Percentiles rank a stretch among this genome's conserved stretches.
Conservation (phyloP, 64 coral and sea anemone species). For the Porites australiensis region DNA sequence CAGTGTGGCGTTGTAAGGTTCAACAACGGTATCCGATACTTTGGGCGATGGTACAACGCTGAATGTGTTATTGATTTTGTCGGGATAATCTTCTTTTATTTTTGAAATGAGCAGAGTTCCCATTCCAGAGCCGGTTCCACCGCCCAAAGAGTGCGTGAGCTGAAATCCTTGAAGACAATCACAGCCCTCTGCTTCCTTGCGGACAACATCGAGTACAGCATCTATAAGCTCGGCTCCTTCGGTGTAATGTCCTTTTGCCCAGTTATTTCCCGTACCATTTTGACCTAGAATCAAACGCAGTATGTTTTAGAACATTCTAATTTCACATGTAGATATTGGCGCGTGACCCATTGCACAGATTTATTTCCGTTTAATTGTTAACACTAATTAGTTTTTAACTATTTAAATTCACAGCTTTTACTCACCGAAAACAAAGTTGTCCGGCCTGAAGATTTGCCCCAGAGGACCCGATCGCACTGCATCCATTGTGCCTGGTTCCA, state of each 20-base stretch:
- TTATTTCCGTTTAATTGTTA: no score
- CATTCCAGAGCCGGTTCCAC: constrained; percentile 52
- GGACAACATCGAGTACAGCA: constrained; percentile 13
- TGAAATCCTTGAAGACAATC: constrained; percentile 43
- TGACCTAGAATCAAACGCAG: not conserved
- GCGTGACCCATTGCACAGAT: no score
- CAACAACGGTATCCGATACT: constrained; percentile 45
- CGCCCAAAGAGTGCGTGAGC: constrained; percentile 44
- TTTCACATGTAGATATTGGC: no score
- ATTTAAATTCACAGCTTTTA: no score
- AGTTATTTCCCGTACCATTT: constrained; percentile 42
- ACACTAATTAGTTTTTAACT: no score
- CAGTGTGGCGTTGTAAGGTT: constrained; percentile 51
- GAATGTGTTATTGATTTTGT: constrained; percentile 41
- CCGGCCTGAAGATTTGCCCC: no score
- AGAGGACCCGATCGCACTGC: no score
- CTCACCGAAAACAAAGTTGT: no score
- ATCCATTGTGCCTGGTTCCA: no score
- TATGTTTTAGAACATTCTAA: not conserved
- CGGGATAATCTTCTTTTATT: constrained; percentile 35
- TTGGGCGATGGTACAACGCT: constrained; percentile 39
- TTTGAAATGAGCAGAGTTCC: constrained; percentile 36
- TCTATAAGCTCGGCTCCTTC: constrained; percentile 43
- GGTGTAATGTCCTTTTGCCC: constrained; percentile 54
- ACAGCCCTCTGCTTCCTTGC: constrained; percentile 47